phyloP scores from a whole-genome alignment of 2,888 invertebrate species.

The Galerucella pusilla region DNA sequence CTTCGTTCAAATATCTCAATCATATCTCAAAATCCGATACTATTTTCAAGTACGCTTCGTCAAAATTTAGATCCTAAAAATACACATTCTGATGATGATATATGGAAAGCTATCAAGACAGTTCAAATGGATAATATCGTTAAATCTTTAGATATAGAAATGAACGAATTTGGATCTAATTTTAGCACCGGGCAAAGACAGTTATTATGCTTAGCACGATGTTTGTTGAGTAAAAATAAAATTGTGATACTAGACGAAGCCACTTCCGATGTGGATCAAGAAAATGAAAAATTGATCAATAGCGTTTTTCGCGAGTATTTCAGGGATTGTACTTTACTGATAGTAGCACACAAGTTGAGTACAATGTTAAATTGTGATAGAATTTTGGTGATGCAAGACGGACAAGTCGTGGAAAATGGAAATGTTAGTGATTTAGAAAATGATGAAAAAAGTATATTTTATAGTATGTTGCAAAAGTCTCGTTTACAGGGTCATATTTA shows the following conservation, averaged over 20 bases:
- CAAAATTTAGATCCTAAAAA: slow-evolving; percentile 55
- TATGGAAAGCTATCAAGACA: slow-evolving; percentile 54
- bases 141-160: slow-evolving; percentile 66
- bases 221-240: slow-evolving; percentile 65
- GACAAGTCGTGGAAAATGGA: slow-evolving; percentile 79
- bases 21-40: slow-evolving; percentile 86
- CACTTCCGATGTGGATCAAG: slow-evolving; percentile 85
- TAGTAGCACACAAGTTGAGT: slow-evolving; percentile 85
- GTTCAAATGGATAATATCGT: slow-evolving; percentile 66
- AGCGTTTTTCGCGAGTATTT: slow-evolving; percentile 80
- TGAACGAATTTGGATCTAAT: slow-evolving; percentile 54
- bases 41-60: slow-evolving; percentile 77
- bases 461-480: slow-evolving; percentile 70
- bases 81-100: slow-evolving; percentile 47
- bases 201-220: slow-evolving; percentile 76
- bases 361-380: slow-evolving; percentile 88
- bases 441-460: slow-evolving; percentile 71
- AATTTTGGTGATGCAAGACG: slow-evolving; percentile 84
- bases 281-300: slow-evolving; percentile 81
- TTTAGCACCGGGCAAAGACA: slow-evolving; percentile 71
- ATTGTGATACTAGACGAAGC: slow-evolving; percentile 73
- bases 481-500: slow-evolving; percentile 25
- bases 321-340: slow-evolving; percentile 80
- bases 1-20: slow-evolving; percentile 78
- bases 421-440: slow-evolving; percentile 76